These are phyloP conservation scores for Dendrophyllia cribrosa DNA, from an alignment of 64 coral and sea anemone genomes.

Conservation along the genomic window DNA sequence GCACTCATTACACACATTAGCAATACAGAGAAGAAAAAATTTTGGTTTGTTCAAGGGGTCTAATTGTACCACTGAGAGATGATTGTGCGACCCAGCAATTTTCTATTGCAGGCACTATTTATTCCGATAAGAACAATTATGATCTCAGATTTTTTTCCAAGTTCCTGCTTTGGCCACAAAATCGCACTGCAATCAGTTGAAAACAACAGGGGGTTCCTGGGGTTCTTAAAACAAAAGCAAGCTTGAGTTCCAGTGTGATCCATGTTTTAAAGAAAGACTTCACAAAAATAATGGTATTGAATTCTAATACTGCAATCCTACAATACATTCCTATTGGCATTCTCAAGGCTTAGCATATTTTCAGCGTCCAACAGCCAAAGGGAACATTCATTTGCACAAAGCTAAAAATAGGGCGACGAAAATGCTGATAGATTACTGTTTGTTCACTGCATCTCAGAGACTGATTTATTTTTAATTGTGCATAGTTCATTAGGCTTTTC, in stretches of 20 bases:
- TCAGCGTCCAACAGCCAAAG: not conserved
- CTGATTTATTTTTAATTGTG: constrained; percentile 53
- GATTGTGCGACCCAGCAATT: not conserved
- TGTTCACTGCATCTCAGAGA: not conserved
- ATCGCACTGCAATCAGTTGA: not conserved
- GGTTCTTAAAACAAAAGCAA: constrained; percentile 10
- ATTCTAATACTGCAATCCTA: not conserved
- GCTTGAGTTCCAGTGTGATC: not conserved
- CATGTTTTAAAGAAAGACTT: not conserved
- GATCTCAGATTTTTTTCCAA: not conserved
- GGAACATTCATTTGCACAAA: not conserved
- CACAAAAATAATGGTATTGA: not conserved
- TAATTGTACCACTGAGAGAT: not conserved
- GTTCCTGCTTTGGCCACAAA: not conserved
- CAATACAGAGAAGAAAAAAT: not conserved
- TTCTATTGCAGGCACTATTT: not conserved
- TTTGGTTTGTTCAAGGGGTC: not conserved
- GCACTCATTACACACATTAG: constrained; percentile 23
- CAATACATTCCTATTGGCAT: not conserved
- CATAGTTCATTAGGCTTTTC: constrained; percentile 13
- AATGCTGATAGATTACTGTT: constrained; percentile 30
- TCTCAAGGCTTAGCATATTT: not conserved
- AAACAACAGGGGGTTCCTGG: constrained; percentile 29
- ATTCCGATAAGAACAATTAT: not conserved
- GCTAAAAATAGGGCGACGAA: not conserved